Evolutionary conservation across 2,888 invertebrate genomes (phyloP), one percentile per base, ranked within the genome.

Genomic region (Eretmocerus hayati): DNA sequence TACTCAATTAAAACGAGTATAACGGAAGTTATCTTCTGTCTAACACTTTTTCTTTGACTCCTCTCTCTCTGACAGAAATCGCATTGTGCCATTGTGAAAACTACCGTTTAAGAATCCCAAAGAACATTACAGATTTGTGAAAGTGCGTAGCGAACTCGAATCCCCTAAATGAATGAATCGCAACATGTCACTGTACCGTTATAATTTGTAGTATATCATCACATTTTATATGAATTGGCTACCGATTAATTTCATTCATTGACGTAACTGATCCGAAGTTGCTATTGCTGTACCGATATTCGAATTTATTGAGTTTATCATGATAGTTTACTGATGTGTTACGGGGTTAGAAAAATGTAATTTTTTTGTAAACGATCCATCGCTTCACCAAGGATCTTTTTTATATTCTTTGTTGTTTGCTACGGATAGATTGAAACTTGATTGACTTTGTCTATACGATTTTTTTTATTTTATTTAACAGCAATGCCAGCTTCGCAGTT

Each of bases 131-230:
- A 16, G 36, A 39, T 33, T 35, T 35, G 46, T 46, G 36, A 46
- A 30, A 41, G 19, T 43, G 35, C 43, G 43, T 43, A 48, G 40
- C 30, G 39, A 48, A 48, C 43, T 48, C 48, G 43, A 39, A 40
- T 43, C 43, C 40, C 43, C 43, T 48, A 33, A n/a, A n/a, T n/a
- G n/a, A n/a, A n/a, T n/a, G n/a, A n/a, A n/a, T n/a, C n/a, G n/a
- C n/a, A n/a, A n/a, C n/a, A n/a, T n/a, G n/a, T n/a, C n/a, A n/a
- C n/a, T n/a, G n/a, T n/a, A n/a, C n/a, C n/a, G n/a, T n/a, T n/a
- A n/a, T n/a, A n/a, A n/a, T n/a, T n/a, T n/a, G n/a, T n/a, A n/a
- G n/a, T n/a, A n/a, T 22, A 41, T 41, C 36, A 11, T 30, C 26
- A 26, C 30, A 33, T 18, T 48, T 32, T 37, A 40, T 42, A 32